These are phyloP conservation scores for Hanleya hanleyi DNA, from an alignment of 2,888 invertebrate genomes.

Conservation along the genomic window DNA sequence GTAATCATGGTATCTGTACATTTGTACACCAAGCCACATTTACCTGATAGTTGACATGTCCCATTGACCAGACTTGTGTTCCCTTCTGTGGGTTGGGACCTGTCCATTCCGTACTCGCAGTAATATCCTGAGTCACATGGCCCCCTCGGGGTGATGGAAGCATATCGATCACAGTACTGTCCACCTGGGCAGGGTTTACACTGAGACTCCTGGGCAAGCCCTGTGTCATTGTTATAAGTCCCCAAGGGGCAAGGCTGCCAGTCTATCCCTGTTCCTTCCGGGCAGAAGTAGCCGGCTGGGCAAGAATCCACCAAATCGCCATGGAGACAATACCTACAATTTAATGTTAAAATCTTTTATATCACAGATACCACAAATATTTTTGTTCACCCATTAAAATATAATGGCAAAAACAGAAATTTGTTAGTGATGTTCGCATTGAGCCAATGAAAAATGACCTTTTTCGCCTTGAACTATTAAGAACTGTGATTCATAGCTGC, in stretches of 20 bases:
- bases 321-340: constrained; percentile 63
- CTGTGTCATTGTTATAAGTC: constrained; percentile 69
- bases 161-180: constrained; percentile 59
- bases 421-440: no score
- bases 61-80: constrained; percentile 42
- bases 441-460: no score
- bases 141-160: constrained; percentile 39
- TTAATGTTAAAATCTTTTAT: not conserved
- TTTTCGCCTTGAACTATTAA: no score
- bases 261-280: constrained; percentile 62
- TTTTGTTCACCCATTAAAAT: no score
- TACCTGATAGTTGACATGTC: constrained; percentile 43
- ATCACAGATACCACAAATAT: no score
- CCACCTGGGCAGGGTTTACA: constrained; percentile 68
- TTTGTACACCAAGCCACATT: no score
- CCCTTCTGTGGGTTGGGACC: constrained; percentile 52
- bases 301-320: constrained; percentile 58
- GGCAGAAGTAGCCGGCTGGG: constrained; percentile 68
- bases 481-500: no score
- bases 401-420: no score
- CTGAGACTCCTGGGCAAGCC: constrained; percentile 48
- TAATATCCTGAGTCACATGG: constrained; percentile 64
- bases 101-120: constrained; percentile 68
- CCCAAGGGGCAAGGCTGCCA: constrained; percentile 67
- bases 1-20: no score